phyloP scores from a whole-genome alignment of 2,113 vertebrate species.

The Channa maculata region DNA sequence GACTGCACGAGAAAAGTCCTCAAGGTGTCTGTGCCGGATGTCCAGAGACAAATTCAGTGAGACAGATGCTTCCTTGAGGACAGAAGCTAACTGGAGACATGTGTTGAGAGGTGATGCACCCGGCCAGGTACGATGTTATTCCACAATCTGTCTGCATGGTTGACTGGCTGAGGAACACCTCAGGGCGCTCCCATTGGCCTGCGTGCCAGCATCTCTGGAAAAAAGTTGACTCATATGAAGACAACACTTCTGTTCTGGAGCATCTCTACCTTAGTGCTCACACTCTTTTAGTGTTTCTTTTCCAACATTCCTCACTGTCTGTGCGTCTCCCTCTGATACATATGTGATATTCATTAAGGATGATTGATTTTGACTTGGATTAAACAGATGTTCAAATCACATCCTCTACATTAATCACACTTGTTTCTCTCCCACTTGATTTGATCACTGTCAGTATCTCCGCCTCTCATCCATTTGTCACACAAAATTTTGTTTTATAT shows the following conservation, averaged over 20 bases:
- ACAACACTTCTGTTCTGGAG: slow-evolving; percentile 2
- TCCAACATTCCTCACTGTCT: neutral
- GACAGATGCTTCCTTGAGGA: slow-evolving; percentile 36
- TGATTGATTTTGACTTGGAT: slow-evolving; percentile 21
- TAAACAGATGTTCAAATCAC: slow-evolving; percentile 27
- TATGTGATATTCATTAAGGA: slow-evolving; percentile 4
- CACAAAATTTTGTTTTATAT: slow-evolving; percentile 35
- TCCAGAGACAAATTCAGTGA: slow-evolving; percentile 22
- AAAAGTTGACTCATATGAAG: slow-evolving; percentile 5
- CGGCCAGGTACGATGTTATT: slow-evolving; percentile 6
- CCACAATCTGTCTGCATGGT: slow-evolving; percentile 24
- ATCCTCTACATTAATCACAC: slow-evolving; percentile 19
- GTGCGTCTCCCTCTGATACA: neutral
- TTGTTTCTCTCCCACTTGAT: slow-evolving; percentile 8
- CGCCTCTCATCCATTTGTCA: slow-evolving; percentile 37
- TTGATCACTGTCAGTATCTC: slow-evolving; percentile 25
- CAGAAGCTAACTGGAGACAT: slow-evolving; percentile 43
- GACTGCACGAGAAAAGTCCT: slow-evolving; percentile 1
- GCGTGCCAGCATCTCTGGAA: neutral
- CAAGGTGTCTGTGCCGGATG: slow-evolving; percentile 11
- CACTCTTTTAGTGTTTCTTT: neutral
- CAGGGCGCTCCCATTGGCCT: slow-evolving; percentile 12
- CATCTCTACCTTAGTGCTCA: neutral
- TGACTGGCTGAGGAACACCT: slow-evolving; percentile 39
- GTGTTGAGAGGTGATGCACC: slow-evolving; percentile 36